Conservation (phyloP, 2,888 invertebrate species). For the Phoenoteleia sp. region DNA sequence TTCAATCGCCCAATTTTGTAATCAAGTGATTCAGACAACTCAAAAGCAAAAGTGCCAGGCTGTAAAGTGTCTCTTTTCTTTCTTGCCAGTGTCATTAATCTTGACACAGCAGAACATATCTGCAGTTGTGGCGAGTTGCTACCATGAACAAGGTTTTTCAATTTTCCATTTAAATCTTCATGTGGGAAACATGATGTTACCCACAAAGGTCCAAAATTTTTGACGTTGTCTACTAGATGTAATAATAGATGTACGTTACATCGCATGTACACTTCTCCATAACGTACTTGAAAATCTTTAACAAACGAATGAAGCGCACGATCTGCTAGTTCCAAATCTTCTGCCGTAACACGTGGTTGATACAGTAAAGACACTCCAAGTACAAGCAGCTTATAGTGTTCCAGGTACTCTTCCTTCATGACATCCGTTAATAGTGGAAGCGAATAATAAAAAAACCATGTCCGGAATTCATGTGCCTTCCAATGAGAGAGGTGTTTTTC, state of each 20-base stretch:
- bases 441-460: conserved; percentile 71
- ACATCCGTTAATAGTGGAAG: conserved; percentile 69
- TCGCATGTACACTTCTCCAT: conserved; percentile 65
- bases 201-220: conserved; percentile 59
- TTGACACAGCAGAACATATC: conserved; percentile 44
- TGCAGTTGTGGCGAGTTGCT: conserved; percentile 58
- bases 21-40: conserved; percentile 20
- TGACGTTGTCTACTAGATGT: too few relatives aligned
- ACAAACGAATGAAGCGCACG: conserved; percentile 59
- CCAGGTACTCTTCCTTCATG: conserved; percentile 67
- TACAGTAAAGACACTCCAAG: conserved; percentile 62
- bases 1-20: conserved; percentile 37
- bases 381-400: conserved; percentile 64
- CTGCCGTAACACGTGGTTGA: conserved; percentile 27
- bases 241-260: conserved; percentile 55
- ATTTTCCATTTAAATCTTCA: conserved; percentile 64
- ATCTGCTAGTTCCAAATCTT: conserved; percentile 48
- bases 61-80: conserved; percentile 39
- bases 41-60: conserved; percentile 11
- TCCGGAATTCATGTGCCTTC: conserved; percentile 73
- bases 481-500: conserved; percentile 60
- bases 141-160: conserved; percentile 52
- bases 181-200: conserved; percentile 63
- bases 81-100: conserved; percentile 23
- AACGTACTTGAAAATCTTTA: conserved; percentile 43